phyloP scores from a whole-genome alignment of 2,888 invertebrate genomes.

The Ormia ochracea region DNA sequence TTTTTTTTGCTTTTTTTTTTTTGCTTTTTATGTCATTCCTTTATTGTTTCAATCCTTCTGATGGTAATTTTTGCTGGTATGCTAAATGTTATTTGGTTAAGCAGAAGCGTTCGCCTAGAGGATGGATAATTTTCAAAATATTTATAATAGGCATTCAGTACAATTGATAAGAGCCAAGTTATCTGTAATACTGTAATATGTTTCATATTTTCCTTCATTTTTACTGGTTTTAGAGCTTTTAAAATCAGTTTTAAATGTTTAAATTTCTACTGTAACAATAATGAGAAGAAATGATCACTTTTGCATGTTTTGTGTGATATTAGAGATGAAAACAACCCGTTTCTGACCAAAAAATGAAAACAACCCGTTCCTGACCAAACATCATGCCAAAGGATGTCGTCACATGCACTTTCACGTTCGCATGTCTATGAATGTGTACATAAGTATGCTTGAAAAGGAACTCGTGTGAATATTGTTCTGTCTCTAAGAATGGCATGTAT shows the following conservation, averaged over 20 bases:
- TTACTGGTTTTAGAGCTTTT: too few species aligned
- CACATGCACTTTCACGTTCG: not conserved
- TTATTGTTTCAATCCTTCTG: not conserved
- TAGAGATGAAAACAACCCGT: not conserved
- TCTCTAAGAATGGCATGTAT: constrained; percentile 25
- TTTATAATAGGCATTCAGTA: not conserved
- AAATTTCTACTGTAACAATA: too few species aligned
- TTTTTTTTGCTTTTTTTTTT: not conserved
- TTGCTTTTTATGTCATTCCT: not conserved
- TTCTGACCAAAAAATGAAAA: not conserved
- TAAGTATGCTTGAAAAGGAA: not conserved
- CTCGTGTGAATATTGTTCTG: not conserved
- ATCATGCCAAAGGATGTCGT: not conserved
- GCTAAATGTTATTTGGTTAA: not conserved
- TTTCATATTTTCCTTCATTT: too few species aligned
- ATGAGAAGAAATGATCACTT: too few species aligned
- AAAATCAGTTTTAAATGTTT: too few species aligned
- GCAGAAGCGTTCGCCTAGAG: not conserved
- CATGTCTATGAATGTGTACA: not conserved
- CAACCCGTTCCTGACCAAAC: not conserved
- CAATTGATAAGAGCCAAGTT: too few species aligned
- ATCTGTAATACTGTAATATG: too few species aligned
- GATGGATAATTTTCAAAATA: not conserved
- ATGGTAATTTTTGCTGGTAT: not conserved
- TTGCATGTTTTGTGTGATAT: too few species aligned